Percentiles rank a stretch among this genome's conserved stretches.
phyloP scores from a whole-genome alignment of 2,888 invertebrate species.

The Hetaerina titia region DNA sequence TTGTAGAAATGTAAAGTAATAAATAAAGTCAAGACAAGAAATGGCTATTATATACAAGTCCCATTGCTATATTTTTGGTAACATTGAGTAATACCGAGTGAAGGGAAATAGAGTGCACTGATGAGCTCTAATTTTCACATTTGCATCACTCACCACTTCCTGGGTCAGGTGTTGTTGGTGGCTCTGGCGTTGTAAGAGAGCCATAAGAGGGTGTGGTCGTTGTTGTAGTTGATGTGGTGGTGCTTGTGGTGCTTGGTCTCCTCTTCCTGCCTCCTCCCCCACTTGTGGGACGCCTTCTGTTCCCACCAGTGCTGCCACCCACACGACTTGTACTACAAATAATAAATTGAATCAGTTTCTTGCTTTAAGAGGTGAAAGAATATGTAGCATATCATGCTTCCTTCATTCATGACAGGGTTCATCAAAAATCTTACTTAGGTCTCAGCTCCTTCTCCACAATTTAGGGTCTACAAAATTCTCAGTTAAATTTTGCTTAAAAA shows the following conservation, averaged over 20 bases:
- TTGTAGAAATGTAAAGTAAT: too few species aligned
- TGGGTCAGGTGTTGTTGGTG: conserved; percentile 94
- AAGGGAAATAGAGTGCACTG: too few species aligned
- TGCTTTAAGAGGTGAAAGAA: neutral
- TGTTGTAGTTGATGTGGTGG: conserved; percentile 77
- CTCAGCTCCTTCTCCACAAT: too few species aligned
- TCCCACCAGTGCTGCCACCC: conserved; percentile 61
- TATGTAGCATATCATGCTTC: neutral
- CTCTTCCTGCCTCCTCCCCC: conserved; percentile 70
- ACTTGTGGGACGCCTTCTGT: conserved; percentile 69
- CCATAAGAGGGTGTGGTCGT: conserved; percentile 73
- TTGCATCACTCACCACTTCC: conserved; percentile 83
- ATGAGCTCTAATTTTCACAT: too few species aligned
- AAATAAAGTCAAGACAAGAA: too few species aligned
- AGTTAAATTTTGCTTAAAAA: too few species aligned
- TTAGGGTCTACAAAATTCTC: too few species aligned
- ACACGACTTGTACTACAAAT: neutral
- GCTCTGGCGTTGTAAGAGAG: conserved; percentile 84
- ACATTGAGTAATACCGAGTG: too few species aligned
- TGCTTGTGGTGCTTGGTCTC: conserved; percentile 78
- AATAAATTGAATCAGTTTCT: neutral
- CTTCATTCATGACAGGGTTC: neutral
- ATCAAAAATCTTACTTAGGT: neutral
- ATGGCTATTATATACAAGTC: too few species aligned
- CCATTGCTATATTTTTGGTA: too few species aligned